Evolutionary conservation across 1,140 invertebrate genomes (phyloP).

Genomic region (Psilanteris sp.): DNA sequence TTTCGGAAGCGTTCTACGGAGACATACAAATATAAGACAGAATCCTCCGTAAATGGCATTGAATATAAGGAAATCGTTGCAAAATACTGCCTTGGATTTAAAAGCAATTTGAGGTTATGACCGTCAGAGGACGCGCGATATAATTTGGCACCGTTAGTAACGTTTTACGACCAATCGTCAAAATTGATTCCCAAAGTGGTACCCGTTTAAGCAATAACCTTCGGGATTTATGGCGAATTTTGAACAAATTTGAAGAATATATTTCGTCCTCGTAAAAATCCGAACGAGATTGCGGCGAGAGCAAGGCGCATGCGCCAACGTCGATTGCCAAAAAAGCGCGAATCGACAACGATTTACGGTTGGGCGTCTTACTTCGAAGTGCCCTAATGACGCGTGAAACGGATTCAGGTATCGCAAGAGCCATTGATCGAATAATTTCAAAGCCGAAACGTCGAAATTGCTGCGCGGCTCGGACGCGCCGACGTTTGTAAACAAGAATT

Average conservation of each 20-base stretch:
- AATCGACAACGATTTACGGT: too few relatives aligned
- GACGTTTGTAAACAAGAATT: too few relatives aligned
- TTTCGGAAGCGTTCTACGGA: slow-evolving; percentile 37
- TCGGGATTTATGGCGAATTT: too few relatives aligned
- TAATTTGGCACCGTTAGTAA: slow-evolving; percentile 28
- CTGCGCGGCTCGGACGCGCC: too few relatives aligned
- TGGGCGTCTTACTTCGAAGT: too few relatives aligned
- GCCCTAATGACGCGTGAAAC: too few relatives aligned
- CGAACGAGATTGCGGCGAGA: slow-evolving; percentile 9
- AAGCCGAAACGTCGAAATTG: too few relatives aligned
- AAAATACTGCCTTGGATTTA: slow-evolving; percentile 26
- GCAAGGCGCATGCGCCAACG: too few relatives aligned
- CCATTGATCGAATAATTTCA: too few relatives aligned
- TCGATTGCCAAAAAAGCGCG: too few relatives aligned
- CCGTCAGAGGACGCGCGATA: slow-evolving; percentile 1
- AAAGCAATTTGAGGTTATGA: slow-evolving; percentile 35
- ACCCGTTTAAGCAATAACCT: too few relatives aligned
- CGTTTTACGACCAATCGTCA: slow-evolving; percentile 4
- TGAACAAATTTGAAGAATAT: slow-evolving; percentile 19
- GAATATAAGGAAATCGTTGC: slow-evolving; percentile 54
- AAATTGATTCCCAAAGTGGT: slow-evolving; percentile 35
- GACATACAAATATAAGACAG: slow-evolving; percentile 26
- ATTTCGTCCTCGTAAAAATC: slow-evolving; percentile 42
- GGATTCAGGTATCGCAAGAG: too few relatives aligned
- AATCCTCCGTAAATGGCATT: slow-evolving; percentile 10